Conservation (phyloP, 2,888 invertebrate genomes). For the Reticulitermes lucifugus region DNA sequence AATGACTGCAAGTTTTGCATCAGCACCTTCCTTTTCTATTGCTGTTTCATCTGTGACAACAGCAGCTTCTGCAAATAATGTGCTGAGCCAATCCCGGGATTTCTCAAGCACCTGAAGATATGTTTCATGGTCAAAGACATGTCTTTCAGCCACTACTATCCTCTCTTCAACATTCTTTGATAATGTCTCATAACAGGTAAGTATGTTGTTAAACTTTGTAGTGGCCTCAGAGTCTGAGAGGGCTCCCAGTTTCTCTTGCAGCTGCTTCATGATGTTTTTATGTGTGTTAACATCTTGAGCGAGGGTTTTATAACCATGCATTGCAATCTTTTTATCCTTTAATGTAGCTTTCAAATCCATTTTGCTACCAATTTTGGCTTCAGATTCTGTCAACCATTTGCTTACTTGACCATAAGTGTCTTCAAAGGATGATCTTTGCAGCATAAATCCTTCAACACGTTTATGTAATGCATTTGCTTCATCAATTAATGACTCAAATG, state of each 20-base stretch:
- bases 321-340: constrained; percentile 88
- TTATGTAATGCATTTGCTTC: constrained; percentile 87
- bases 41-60: constrained; percentile 82
- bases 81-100: constrained; percentile 84
- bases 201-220: constrained; percentile 78
- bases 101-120: constrained; percentile 86
- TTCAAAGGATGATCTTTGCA: constrained; percentile 93
- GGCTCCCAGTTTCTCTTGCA: constrained; percentile 84
- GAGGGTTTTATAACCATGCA: constrained; percentile 83
- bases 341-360: constrained; percentile 82
- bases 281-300: constrained; percentile 90
- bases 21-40: constrained; percentile 82
- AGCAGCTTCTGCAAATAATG: constrained; percentile 82
- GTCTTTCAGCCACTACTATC: constrained; percentile 75
- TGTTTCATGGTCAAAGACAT: constrained; percentile 84
- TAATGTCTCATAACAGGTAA: constrained; percentile 77
- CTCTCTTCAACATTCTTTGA: constrained; percentile 75
- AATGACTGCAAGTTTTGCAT: constrained; percentile 78
- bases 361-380: constrained; percentile 78
- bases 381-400: constrained; percentile 86
- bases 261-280: constrained; percentile 83
- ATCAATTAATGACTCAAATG: constrained; percentile 87
- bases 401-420: constrained; percentile 89
- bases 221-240: constrained; percentile 85
- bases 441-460: constrained; percentile 87